Evolutionary conservation across 2,797 vertebrate species (phyloP).

Genomic region (Sparidentex hasta): DNA sequence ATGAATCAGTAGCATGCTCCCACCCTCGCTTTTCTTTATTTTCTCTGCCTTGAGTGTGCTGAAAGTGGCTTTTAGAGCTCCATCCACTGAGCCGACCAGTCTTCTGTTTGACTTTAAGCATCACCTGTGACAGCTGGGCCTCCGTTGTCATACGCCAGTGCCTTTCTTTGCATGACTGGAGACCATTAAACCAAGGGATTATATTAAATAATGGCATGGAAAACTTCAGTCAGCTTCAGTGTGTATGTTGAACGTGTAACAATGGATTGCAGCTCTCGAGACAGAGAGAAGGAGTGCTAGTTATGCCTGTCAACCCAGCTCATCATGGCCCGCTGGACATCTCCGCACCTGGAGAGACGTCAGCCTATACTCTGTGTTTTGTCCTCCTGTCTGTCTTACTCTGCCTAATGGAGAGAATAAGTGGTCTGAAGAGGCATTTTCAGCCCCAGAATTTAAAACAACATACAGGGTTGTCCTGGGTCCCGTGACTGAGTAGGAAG

Average conservation of each 20-base stretch:
- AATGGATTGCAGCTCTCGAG: conserved; percentile 41
- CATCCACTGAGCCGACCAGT: conserved; percentile 9
- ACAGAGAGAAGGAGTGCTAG: conserved; percentile 39
- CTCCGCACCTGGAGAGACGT: conserved; percentile 66
- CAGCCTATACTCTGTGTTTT: conserved; percentile 63
- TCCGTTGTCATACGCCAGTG: conserved; percentile 45
- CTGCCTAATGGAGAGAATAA: conserved; percentile 49
- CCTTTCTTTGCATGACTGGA: conserved; percentile 61
- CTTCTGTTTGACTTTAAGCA: conserved; percentile 50
- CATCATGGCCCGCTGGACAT: conserved; percentile 56
- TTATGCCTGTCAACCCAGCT: conserved; percentile 66
- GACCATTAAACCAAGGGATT: conserved; percentile 61
- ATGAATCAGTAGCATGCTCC: conserved; percentile 29
- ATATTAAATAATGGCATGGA: conserved; percentile 54
- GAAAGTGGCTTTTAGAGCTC: conserved; percentile 38
- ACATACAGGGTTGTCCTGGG: conserved; percentile 26
- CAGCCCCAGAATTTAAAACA: conserved; percentile 52
- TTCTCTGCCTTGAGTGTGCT: conserved; percentile 15
- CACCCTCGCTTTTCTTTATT: neutral
- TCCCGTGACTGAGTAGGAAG: conserved; percentile 70
- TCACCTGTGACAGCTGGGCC: conserved; percentile 66
- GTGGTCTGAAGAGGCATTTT: conserved; percentile 26
- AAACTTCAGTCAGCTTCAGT: conserved; percentile 43
- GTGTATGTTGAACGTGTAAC: conserved; percentile 42
- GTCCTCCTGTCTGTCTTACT: conserved; percentile 55